These are phyloP conservation scores for Caenorhabditis becei DNA, from an alignment of 2,888 invertebrate genomes.

Conservation along the genomic window DNA sequence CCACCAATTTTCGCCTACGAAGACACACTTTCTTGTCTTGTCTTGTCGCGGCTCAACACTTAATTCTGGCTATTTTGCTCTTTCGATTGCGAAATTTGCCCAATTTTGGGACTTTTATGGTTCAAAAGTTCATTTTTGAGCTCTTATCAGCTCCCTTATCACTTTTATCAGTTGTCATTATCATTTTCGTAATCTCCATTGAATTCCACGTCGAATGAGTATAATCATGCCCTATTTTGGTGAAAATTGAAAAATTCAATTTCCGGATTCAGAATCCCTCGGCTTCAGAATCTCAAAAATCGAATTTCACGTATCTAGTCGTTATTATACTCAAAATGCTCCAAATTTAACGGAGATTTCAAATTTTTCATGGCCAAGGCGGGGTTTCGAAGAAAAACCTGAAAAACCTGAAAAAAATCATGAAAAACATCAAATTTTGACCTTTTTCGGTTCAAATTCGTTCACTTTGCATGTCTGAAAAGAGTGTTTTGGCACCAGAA, in stretches of 20 bases:
- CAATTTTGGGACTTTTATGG: background rate
- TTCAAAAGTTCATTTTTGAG: background rate
- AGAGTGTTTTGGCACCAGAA: too few relatives aligned
- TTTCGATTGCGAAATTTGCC: background rate
- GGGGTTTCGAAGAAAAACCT: background rate
- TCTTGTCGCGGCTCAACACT: background rate
- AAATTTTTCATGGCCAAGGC: too few relatives aligned
- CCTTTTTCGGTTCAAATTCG: too few relatives aligned
- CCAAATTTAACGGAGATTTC: background rate
- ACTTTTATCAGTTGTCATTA: background rate
- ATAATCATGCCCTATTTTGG: constrained; percentile 4
- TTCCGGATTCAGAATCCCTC: background rate
- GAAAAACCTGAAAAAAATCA: background rate
- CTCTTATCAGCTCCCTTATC: background rate
- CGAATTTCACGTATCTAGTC: background rate
- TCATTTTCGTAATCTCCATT: background rate
- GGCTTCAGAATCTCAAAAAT: constrained; percentile 2
- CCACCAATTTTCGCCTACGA: background rate
- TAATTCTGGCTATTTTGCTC: constrained; percentile 2
- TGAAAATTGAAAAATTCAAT: background rate
- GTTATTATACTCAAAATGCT: constrained; percentile 5
- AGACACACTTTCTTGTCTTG: constrained; percentile 2
- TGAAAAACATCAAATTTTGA: too few relatives aligned
- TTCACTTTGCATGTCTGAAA: too few relatives aligned
- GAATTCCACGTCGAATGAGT: background rate